These are phyloP conservation scores for Mastigias papua DNA, from an alignment of 30 jellyfish, hydroid and myxozoan genomes.

Conservation along the genomic window DNA sequence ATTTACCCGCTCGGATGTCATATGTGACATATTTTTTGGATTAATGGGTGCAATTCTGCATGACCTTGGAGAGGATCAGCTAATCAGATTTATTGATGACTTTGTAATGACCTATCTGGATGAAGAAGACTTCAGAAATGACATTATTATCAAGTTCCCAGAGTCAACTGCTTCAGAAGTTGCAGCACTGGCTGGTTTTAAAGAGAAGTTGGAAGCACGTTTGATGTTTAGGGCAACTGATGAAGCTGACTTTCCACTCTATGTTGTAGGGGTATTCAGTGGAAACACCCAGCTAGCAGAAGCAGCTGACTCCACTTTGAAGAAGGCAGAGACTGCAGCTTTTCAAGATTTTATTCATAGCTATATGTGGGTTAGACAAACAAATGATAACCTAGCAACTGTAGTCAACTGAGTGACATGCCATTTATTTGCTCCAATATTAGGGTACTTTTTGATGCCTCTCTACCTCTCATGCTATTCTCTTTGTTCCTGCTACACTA, in stretches of 20 bases:
- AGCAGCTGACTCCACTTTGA: slow-evolving; percentile 56
- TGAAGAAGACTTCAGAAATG: slow-evolving; percentile 71
- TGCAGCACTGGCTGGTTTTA: slow-evolving; percentile 46
- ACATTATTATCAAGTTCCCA: slow-evolving; percentile 69
- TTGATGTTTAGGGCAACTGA: slow-evolving; percentile 38
- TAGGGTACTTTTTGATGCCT: neutral
- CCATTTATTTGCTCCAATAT: neutral
- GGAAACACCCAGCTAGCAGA: slow-evolving; percentile 66
- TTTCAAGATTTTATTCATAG: slow-evolving; percentile 42
- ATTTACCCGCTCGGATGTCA: slow-evolving; percentile 78
- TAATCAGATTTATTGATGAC: slow-evolving; percentile 77
- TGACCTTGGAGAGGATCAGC: slow-evolving; percentile 77
- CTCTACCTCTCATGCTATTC: no score
- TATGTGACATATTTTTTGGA: slow-evolving; percentile 91
- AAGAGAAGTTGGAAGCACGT: slow-evolving; percentile 50
- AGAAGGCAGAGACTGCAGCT: slow-evolving; percentile 73
- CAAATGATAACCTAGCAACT: neutral
- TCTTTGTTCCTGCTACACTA: no score
- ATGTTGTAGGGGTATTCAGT: slow-evolving; percentile 71
- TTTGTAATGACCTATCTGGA: slow-evolving; percentile 69
- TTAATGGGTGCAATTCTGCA: slow-evolving; percentile 87
- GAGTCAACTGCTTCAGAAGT: slow-evolving; percentile 37
- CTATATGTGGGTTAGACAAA: slow-evolving; percentile 61
- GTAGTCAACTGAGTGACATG: neutral
- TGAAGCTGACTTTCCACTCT: slow-evolving; percentile 64